Evolutionary conservation across 2,113 vertebrate genomes (phyloP).

Genomic region (Ascaphus truei): DNA sequence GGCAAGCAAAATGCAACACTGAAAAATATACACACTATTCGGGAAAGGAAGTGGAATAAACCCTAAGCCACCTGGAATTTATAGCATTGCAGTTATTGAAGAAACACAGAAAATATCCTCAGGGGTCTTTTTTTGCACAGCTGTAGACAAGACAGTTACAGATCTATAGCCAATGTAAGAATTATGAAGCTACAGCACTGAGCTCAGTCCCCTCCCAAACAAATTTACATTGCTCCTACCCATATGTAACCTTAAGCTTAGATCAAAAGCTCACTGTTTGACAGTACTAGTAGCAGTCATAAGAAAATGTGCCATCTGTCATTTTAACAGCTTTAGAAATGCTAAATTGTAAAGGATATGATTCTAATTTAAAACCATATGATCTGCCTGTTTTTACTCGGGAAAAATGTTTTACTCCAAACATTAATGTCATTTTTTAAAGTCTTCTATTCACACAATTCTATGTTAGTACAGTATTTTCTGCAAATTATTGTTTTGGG

Average conservation of each 20-base stretch:
- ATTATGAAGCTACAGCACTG: slow-evolving; percentile 22
- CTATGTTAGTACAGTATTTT: no score
- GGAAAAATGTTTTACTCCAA: slow-evolving; percentile 43
- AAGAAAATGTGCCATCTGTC: slow-evolving; percentile 63
- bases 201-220: slow-evolving; percentile 48
- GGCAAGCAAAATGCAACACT: slow-evolving; percentile 46
- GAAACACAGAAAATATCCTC: slow-evolving; percentile 40
- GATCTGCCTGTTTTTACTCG: slow-evolving; percentile 52
- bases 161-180: slow-evolving; percentile 43
- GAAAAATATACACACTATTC: slow-evolving; percentile 34
- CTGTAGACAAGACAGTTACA: slow-evolving; percentile 52
- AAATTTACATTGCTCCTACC: slow-evolving; percentile 52
- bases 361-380: slow-evolving; percentile 70
- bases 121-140: slow-evolving; percentile 43
- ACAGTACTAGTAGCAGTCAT: slow-evolving; percentile 71
- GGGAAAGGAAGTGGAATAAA: slow-evolving; percentile 50
- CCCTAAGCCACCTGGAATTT: slow-evolving; percentile 68
- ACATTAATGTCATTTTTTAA: background rate
- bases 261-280: slow-evolving; percentile 55
- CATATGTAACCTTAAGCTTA: slow-evolving; percentile 72
- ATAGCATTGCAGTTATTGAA: slow-evolving; percentile 47
- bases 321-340: slow-evolving; percentile 71
- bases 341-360: slow-evolving; percentile 66
- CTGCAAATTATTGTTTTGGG: no score
- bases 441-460: background rate